phyloP scores from a whole-genome alignment of 2,113 vertebrate genomes.

The Bufo bufo region DNA sequence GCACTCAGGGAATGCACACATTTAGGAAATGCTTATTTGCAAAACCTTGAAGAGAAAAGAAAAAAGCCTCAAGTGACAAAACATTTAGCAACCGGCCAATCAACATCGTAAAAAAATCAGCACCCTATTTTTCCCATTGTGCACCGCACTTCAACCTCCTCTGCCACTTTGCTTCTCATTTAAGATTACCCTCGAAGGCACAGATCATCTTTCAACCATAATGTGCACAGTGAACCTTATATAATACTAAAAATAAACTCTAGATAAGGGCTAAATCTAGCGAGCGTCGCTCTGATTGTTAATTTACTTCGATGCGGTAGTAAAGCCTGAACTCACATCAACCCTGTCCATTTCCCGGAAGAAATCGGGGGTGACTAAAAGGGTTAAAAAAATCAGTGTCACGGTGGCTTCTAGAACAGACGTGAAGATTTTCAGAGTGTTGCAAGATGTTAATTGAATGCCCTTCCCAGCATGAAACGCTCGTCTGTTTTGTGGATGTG shows the following conservation, averaged over 20 bases:
- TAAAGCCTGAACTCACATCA: conserved; percentile 8
- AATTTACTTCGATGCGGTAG: conserved; percentile 27
- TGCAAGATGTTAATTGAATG: background rate
- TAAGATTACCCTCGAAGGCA: conserved; percentile 40
- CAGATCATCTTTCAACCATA: conserved; percentile 56
- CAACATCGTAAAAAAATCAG: conserved; percentile 17
- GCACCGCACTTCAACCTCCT: background rate
- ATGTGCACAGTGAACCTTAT: conserved; percentile 48
- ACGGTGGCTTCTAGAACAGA: background rate
- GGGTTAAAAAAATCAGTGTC: background rate
- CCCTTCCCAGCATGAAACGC: background rate
- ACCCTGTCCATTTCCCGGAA: background rate
- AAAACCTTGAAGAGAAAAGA: background rate
- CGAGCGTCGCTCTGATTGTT: conserved; percentile 32
- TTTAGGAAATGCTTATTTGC: background rate
- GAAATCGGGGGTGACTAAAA: background rate
- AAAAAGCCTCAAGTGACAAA: background rate
- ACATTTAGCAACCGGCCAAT: background rate
- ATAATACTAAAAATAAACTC: conserved; percentile 54
- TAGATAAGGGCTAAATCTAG: conserved; percentile 18
- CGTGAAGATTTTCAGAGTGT: background rate
- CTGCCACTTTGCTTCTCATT: conserved; percentile 24
- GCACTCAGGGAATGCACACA: background rate
- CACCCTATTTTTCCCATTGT: background rate
- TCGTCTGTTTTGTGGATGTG: background rate